These are phyloP conservation scores for Chloromyia formosa DNA, from an alignment of 2,888 invertebrate genomes.

Conservation along the genomic window DNA sequence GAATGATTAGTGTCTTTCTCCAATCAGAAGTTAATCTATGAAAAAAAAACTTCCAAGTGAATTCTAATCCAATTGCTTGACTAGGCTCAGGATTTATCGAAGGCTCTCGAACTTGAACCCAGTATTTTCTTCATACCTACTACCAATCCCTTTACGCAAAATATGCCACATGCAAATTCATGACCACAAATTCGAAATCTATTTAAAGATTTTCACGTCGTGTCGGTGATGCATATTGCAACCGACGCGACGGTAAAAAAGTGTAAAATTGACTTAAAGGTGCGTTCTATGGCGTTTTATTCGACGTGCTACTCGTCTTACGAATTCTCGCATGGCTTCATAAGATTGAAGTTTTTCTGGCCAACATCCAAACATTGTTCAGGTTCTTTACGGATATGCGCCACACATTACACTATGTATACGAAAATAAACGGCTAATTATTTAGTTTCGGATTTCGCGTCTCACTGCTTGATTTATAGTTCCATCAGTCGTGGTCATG, in stretches of 20 bases:
- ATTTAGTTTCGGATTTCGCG: slow-evolving; percentile 36
- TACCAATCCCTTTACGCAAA: background rate
- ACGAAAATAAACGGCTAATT: slow-evolving; percentile 41
- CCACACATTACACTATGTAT: slow-evolving; percentile 32
- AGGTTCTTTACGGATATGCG: slow-evolving; percentile 29
- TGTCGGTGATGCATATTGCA: slow-evolving; percentile 32
- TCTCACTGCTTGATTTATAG: slow-evolving; percentile 29
- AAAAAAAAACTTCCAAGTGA: no score
- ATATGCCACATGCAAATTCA: background rate
- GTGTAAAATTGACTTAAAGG: slow-evolving; percentile 36
- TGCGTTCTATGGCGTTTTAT: slow-evolving; percentile 32
- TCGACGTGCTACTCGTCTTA: background rate
- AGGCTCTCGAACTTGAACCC: no score
- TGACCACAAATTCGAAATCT: slow-evolving; percentile 3
- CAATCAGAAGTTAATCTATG: no score
- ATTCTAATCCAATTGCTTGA: no score
- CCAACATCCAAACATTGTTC: slow-evolving; percentile 28
- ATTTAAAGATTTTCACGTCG: slow-evolving; percentile 35
- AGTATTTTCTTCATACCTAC: no score
- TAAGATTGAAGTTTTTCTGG: slow-evolving; percentile 10
- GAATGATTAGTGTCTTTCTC: no score
- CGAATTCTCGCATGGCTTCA: slow-evolving; percentile 30
- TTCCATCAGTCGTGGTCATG: background rate
- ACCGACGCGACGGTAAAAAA: slow-evolving; percentile 36
- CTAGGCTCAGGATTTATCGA: no score